phyloP scores from a whole-genome alignment of 1,140 invertebrate genomes.

The Drosophila murphyi region DNA sequence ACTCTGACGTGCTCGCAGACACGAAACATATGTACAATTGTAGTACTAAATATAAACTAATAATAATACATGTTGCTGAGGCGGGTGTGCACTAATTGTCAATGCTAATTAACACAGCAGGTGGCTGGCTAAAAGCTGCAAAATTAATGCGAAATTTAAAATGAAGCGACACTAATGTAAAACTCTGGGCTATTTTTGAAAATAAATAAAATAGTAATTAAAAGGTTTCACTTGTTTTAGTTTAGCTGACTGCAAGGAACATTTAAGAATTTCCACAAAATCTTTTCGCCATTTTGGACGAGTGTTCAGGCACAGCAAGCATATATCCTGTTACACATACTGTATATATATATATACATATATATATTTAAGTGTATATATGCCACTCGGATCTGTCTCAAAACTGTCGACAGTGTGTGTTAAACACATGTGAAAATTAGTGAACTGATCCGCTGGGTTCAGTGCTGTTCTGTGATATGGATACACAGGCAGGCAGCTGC shows the following conservation, averaged over 20 bases:
- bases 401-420: slow-evolving; percentile 21
- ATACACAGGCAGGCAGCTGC: slow-evolving; percentile 19
- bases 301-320: not conserved
- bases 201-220: too few species aligned
- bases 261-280: not conserved
- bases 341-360: not conserved
- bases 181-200: not conserved
- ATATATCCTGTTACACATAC: not conserved
- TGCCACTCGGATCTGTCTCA: slow-evolving; percentile 2
- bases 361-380: not conserved
- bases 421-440: slow-evolving; percentile 42
- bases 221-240: too few species aligned
- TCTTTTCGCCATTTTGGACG: not conserved
- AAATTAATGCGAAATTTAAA: not conserved
- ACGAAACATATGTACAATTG: not conserved
- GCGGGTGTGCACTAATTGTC: not conserved
- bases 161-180: not conserved
- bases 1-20: not conserved
- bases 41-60: not conserved
- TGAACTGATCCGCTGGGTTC: slow-evolving; percentile 12
- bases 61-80: too few species aligned
- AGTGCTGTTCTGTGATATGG: not conserved
- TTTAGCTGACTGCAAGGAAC: not conserved
- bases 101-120: not conserved
- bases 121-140: not conserved